These are phyloP conservation scores for Sciaenops ocellatus DNA, from an alignment of 2,797 vertebrate species.

Conservation along the genomic window DNA sequence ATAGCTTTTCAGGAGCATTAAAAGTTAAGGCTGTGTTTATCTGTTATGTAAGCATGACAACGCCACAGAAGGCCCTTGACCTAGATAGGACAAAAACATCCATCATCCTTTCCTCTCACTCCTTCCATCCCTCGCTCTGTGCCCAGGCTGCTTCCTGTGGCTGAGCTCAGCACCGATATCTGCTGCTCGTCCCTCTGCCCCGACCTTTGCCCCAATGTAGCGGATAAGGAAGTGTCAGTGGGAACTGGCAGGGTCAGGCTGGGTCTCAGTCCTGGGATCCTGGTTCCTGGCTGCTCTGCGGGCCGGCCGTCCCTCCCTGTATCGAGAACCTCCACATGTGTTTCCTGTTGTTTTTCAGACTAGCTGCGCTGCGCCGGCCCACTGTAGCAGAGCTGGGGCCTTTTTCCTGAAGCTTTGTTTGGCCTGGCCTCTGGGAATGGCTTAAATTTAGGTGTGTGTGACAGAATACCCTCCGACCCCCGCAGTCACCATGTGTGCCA, in stretches of 20 bases:
- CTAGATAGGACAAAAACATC: slow-evolving; percentile 59
- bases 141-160: slow-evolving; percentile 68
- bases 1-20: slow-evolving; percentile 9
- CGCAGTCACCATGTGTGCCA: slow-evolving; percentile 58
- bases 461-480: slow-evolving; percentile 50
- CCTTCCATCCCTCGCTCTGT: slow-evolving; percentile 52
- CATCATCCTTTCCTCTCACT: slow-evolving; percentile 49
- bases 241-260: slow-evolving; percentile 67
- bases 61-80: slow-evolving; percentile 1
- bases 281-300: slow-evolving; percentile 59
- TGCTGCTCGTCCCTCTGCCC: slow-evolving; percentile 46
- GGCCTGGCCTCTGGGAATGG: slow-evolving; percentile 85
- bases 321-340: slow-evolving; percentile 86
- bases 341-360: slow-evolving; percentile 93
- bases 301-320: slow-evolving; percentile 76
- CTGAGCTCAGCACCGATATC: slow-evolving; percentile 75
- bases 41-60: slow-evolving; percentile 68
- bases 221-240: slow-evolving; percentile 82
- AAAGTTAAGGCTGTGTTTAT: slow-evolving; percentile 36
- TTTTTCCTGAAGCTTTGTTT: slow-evolving; percentile 94
- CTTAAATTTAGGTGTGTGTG: slow-evolving; percentile 85
- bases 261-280: slow-evolving; percentile 62
- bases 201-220: slow-evolving; percentile 63
- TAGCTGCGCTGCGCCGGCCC: slow-evolving; percentile 73
- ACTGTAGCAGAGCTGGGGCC: slow-evolving; percentile 80